Percentiles rank a stretch among this genome's conserved stretches.
Conservation (phyloP, 2,888 invertebrate species). For the Ariolimax columbianus region DNA sequence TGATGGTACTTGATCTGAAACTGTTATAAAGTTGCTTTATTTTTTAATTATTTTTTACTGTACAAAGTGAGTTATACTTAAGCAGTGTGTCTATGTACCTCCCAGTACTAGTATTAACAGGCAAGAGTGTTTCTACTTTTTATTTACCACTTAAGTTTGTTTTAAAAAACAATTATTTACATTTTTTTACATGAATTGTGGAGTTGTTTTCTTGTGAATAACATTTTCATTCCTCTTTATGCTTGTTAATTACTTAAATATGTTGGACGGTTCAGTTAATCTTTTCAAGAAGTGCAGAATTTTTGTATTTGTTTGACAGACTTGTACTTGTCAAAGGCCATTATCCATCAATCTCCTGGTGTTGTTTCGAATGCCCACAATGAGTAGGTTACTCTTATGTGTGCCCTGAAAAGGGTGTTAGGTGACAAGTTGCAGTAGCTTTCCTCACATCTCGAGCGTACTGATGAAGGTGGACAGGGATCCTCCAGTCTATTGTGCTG, state of each 20-base stretch:
- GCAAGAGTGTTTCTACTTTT: not conserved
- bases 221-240: not conserved
- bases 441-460: too few species aligned
- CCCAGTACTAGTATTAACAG: slow-evolving; percentile 18
- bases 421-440: too few species aligned
- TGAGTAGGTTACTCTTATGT: too few species aligned
- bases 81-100: not conserved
- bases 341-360: too few species aligned
- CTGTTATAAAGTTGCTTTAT: too few species aligned
- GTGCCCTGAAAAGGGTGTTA: too few species aligned
- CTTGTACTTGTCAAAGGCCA: not conserved
- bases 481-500: too few species aligned
- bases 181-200: not conserved
- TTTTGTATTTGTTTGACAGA: not conserved
- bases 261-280: not conserved
- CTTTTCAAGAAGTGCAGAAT: not conserved
- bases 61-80: not conserved
- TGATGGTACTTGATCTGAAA: too few species aligned
- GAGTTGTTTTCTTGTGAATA: not conserved
- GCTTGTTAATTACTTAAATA: not conserved
- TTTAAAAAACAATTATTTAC: not conserved
- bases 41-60: not conserved
- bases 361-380: too few species aligned
- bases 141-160: not conserved
- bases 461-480: too few species aligned